Evolutionary conservation across 2,113 vertebrate species (phyloP).

Genomic region (Diadophis punctatus): DNA sequence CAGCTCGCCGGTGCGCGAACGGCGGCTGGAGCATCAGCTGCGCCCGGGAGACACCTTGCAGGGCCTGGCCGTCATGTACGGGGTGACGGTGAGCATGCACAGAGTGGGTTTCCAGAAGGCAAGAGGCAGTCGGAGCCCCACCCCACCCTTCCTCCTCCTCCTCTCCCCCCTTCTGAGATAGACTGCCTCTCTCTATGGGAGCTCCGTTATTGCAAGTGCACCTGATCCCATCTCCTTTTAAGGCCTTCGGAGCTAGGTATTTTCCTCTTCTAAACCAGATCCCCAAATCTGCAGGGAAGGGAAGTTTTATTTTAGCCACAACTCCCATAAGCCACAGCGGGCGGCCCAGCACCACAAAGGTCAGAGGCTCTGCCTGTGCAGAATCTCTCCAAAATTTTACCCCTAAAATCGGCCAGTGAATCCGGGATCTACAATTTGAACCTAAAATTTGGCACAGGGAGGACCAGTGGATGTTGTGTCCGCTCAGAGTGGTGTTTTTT

Average conservation of each 20-base stretch:
- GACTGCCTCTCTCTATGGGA: background rate
- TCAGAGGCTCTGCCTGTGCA: background rate
- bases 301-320: background rate
- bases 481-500: no score
- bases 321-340: background rate
- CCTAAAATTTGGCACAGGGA: background rate
- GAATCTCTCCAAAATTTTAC: background rate
- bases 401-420: background rate
- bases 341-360: no score
- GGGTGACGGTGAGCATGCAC: constrained; percentile 75
- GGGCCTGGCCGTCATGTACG: constrained; percentile 87
- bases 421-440: background rate
- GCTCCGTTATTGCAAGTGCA: background rate
- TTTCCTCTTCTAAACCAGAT: background rate
- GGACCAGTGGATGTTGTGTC: no score
- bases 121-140: background rate
- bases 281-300: background rate
- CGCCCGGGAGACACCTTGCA: constrained; percentile 83
- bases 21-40: constrained; percentile 74
- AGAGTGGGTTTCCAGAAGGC: background rate
- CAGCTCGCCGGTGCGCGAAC: constrained; percentile 68
- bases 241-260: background rate
- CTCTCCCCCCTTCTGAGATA: background rate
- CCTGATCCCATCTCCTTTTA: background rate
- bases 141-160: no score